Conservation (phyloP, 2,797 vertebrate genomes). For the Poecilia picta region DNA sequence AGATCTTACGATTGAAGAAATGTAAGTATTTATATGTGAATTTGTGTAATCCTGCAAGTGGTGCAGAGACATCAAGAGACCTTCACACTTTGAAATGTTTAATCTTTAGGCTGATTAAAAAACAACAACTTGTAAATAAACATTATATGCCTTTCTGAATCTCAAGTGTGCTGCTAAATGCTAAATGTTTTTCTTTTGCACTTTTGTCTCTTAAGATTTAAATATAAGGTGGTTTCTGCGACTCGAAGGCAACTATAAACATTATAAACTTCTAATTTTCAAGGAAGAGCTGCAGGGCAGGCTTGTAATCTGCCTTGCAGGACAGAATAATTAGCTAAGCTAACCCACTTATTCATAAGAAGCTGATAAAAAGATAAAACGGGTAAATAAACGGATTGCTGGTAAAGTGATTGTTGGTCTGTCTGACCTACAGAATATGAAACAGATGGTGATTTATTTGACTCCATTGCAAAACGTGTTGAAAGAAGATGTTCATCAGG, state of each 20-base stretch:
- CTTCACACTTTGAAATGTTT: background rate
- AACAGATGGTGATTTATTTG: background rate
- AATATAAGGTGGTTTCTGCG: background rate
- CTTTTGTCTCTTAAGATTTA: background rate
- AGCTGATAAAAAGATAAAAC: background rate
- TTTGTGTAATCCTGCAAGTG: background rate
- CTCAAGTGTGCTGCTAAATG: background rate
- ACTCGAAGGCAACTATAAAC: background rate
- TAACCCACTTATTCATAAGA: background rate
- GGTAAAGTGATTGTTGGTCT: background rate
- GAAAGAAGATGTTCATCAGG: no score
- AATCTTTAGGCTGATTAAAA: background rate
- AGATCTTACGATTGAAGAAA: slow-evolving; percentile 70
- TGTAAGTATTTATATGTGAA: slow-evolving; percentile 43
- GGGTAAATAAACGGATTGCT: background rate
- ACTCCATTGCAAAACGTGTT: background rate
- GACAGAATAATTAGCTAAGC: background rate
- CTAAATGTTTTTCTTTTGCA: background rate
- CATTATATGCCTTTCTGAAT: background rate
- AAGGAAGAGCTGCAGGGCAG: background rate
- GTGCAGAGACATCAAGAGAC: background rate
- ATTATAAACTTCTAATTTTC: background rate
- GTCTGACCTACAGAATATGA: background rate
- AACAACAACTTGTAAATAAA: background rate
- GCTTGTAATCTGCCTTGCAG: background rate